phyloP scores from a whole-genome alignment of 2,888 invertebrate genomes.

The Torymus tubicola region DNA sequence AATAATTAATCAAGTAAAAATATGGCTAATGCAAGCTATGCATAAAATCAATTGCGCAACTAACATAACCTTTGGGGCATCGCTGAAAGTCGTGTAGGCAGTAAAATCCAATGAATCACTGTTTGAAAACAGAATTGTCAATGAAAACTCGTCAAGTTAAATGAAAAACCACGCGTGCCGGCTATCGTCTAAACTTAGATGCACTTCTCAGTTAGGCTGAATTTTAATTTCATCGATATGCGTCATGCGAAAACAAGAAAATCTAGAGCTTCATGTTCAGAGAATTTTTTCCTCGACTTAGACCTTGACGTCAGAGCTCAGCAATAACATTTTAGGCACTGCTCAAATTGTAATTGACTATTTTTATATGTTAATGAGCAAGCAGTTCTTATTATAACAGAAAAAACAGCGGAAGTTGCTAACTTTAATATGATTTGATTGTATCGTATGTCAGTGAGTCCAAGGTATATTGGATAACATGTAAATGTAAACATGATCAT shows the following conservation, averaged over 20 bases:
- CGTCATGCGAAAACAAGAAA: slow-evolving; percentile 36
- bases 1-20: no score
- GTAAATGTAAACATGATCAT: slow-evolving; percentile 27
- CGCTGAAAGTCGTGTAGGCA: slow-evolving; percentile 19
- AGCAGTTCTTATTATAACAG: not conserved
- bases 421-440: not conserved
- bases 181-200: slow-evolving; percentile 35
- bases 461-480: slow-evolving; percentile 13
- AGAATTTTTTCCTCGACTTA: slow-evolving; percentile 6
- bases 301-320: slow-evolving; percentile 21
- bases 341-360: not conserved
- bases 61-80: not conserved
- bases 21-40: no score
- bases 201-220: not conserved
- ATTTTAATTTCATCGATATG: slow-evolving; percentile 30
- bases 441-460: slow-evolving; percentile 3
- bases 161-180: slow-evolving; percentile 18
- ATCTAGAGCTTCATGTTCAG: not conserved
- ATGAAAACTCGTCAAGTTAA: slow-evolving; percentile 14
- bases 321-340: slow-evolving; percentile 12
- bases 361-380: slow-evolving; percentile 14
- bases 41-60: no score
- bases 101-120: slow-evolving; percentile 35
- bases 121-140: slow-evolving; percentile 26
- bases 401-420: slow-evolving; percentile 29